Evolutionary conservation across 2,113 vertebrate species (phyloP).

Genomic region (Melanerpes formicivorus): DNA sequence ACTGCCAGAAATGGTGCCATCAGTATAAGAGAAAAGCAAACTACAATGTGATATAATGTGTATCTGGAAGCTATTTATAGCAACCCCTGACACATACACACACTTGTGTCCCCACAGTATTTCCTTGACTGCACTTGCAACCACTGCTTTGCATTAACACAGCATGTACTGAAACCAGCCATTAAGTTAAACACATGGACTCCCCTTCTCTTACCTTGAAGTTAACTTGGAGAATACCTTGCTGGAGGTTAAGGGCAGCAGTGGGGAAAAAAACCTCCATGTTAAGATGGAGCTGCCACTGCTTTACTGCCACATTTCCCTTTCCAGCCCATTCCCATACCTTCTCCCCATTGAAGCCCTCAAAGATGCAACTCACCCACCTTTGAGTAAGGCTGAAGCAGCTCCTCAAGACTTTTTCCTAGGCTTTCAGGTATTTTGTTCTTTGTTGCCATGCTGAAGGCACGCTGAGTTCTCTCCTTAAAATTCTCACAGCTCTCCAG

Average conservation of each 20-base stretch:
- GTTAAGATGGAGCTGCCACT: neutral
- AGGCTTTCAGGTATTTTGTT: neutral
- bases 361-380: neutral
- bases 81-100: neutral
- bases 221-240: neutral
- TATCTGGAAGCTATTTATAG: neutral
- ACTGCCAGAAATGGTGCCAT: neutral
- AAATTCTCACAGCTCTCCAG: neutral
- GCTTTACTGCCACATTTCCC: neutral
- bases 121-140: neutral
- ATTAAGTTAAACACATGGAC: neutral
- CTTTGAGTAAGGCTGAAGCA: neutral
- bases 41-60: neutral
- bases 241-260: neutral
- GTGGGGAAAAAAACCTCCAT: accelerated
- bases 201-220: neutral
- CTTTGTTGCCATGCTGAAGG: neutral
- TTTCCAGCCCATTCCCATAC: neutral
- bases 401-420: neutral
- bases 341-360: neutral
- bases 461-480: neutral
- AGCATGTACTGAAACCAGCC: neutral
- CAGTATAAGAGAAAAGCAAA: neutral
- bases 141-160: neutral
- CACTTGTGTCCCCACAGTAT: neutral